These are phyloP conservation scores for Pelobates fuscus DNA, from an alignment of 2,113 vertebrate species.

Conservation along the genomic window DNA sequence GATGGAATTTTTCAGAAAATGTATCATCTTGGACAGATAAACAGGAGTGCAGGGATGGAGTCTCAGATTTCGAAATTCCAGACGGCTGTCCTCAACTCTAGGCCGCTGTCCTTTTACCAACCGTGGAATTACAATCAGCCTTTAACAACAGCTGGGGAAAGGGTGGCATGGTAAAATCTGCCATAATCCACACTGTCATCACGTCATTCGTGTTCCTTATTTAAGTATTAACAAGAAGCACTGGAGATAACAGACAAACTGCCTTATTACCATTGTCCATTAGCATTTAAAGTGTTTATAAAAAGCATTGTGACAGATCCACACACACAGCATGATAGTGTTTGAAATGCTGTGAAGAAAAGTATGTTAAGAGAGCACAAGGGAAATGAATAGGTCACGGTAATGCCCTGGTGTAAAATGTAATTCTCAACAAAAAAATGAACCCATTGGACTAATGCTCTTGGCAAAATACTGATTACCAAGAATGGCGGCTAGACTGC, in stretches of 20 bases:
- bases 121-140: conserved; percentile 38
- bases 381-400: conserved; percentile 5
- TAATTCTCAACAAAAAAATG: background rate
- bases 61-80: conserved; percentile 44
- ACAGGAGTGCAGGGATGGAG: conserved; percentile 9
- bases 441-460: background rate
- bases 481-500: conserved; percentile 1
- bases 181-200: conserved; percentile 48
- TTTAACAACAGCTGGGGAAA: conserved; percentile 44
- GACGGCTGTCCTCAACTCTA: conserved; percentile 47
- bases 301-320: conserved; percentile 4
- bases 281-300: conserved; percentile 30
- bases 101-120: conserved; percentile 42
- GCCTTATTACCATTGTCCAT: conserved; percentile 32
- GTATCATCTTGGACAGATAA: conserved; percentile 32
- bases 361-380: conserved; percentile 8
- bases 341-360: conserved; percentile 13
- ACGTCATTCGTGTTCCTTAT: conserved; percentile 50
- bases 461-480: conserved; percentile 19
- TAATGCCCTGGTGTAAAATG: background rate
- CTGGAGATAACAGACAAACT: conserved; percentile 38
- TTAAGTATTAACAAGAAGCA: conserved; percentile 49
- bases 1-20: conserved; percentile 37
- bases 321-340: conserved; percentile 19
- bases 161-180: conserved; percentile 37